Evolutionary conservation across 2,888 invertebrate genomes (phyloP), one percentile per base, ranked within the genome.

Genomic region (Chrysomela aeneicollis): DNA sequence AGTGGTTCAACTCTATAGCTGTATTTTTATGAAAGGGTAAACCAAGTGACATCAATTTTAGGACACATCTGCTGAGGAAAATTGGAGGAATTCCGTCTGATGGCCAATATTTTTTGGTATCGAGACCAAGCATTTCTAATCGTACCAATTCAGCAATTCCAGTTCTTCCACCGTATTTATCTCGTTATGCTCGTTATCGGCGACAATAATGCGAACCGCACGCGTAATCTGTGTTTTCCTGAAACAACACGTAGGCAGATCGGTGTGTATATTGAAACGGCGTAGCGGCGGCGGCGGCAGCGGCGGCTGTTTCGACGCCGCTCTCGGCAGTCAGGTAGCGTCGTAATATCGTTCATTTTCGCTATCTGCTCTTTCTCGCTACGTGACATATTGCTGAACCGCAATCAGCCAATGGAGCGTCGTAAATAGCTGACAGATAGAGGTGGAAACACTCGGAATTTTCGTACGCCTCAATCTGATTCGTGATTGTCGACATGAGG

Each of bases 331-430:
- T 78, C 76, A 78, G 76, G 77, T 78, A 76, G 73, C 63, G 66
- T 68, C 66, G 75, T 75, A 77, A 78, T 77, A 77, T 73, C 74
- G 76, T 77, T 77, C 76, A 76, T 70, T 70, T 76, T 74, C 73
- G 77, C 77, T 78, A 79, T 77, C 77, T 78, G 71, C 69, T 69
- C n/a, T 70, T 71, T 71, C 59, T 66, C 55, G 73, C 74, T 76
- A 77, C 78, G 80, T 80, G 81, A 79, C 80, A 78, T 81, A 81
- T 80, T 79, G 79, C 76, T 72, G 77, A 76, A 55, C 35, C 46
- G 60, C 59, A 60, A 64, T 50, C 50, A 77, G 72, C 53, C 54
- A 64, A 66, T 59, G 55, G 21, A 54, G 59, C 50, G 53, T 61
- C 49, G 51, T 30, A 55, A 37, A 54, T 55, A 50, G 59, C 53